phyloP scores from a whole-genome alignment of 2,888 invertebrate genomes.

The Silvanus unidentatus region DNA sequence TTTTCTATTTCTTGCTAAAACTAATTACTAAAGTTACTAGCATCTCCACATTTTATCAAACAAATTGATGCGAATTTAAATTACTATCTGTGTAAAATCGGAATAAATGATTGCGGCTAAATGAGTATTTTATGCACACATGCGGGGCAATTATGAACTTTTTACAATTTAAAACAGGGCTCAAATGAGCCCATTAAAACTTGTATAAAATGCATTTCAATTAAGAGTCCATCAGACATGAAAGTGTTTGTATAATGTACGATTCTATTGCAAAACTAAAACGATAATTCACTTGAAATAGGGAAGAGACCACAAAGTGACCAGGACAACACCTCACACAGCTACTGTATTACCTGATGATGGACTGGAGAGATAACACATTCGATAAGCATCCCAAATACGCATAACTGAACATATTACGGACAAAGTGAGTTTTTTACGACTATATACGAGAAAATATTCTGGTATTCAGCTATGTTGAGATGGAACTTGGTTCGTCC shows the following conservation, averaged over 20 bases:
- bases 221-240: slow-evolving; percentile 5
- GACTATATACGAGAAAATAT: too few relatives aligned
- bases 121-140: slow-evolving; percentile 27
- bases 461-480: too few relatives aligned
- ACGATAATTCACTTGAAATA: too few relatives aligned
- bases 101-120: slow-evolving; percentile 22
- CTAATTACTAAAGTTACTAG: too few relatives aligned
- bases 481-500: too few relatives aligned
- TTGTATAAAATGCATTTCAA: slow-evolving; percentile 16
- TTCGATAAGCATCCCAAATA: slow-evolving; percentile 2
- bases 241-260: too few relatives aligned
- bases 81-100: slow-evolving; percentile 11
- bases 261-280: too few relatives aligned
- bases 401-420: too few relatives aligned
- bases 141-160: slow-evolving; percentile 22
- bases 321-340: neutral
- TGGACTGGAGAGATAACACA: neutral
- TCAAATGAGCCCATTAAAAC: slow-evolving; percentile 9
- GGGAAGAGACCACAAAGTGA: too few relatives aligned
- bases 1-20: too few relatives aligned
- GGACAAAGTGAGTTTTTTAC: too few relatives aligned
- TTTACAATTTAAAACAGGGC: slow-evolving; percentile 18
- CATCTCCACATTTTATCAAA: neutral
- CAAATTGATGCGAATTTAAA: neutral
- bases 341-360: slow-evolving; percentile 3